These are phyloP conservation scores for Doris montereyensis DNA, from an alignment of 2,888 invertebrate genomes.

Conservation along the genomic window DNA sequence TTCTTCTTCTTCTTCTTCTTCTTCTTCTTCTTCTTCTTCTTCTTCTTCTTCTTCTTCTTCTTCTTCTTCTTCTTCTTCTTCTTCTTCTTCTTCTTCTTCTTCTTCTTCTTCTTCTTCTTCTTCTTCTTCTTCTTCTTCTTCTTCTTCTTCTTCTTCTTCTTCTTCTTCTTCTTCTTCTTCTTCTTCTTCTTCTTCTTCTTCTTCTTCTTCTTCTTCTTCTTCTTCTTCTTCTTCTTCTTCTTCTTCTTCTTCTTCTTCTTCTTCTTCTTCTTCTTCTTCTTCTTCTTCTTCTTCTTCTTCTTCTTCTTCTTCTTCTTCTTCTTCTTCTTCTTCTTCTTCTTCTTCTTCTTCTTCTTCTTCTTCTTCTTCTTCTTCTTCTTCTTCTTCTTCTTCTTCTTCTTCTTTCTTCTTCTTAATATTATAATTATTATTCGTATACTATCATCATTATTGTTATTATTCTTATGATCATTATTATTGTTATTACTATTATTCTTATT, in stretches of 20 bases:
- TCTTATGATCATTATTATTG: neutral
- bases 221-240: no score
- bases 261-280: neutral
- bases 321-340: neutral
- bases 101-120: neutral
- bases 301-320: neutral
- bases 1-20: neutral
- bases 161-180: no score
- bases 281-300: neutral
- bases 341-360: neutral
- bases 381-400: neutral
- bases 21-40: neutral
- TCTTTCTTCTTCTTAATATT: neutral
- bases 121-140: neutral
- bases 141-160: no score
- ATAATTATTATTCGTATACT: neutral
- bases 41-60: neutral
- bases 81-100: neutral
- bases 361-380: neutral
- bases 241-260: neutral
- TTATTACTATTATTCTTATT: neutral
- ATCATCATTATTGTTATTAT: neutral
- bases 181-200: no score
- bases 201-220: no score
- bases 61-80: slow-evolving; percentile 1